These are phyloP conservation scores for Bombus pascuorum DNA, from an alignment of 1,140 invertebrate species.

Conservation along the genomic window DNA sequence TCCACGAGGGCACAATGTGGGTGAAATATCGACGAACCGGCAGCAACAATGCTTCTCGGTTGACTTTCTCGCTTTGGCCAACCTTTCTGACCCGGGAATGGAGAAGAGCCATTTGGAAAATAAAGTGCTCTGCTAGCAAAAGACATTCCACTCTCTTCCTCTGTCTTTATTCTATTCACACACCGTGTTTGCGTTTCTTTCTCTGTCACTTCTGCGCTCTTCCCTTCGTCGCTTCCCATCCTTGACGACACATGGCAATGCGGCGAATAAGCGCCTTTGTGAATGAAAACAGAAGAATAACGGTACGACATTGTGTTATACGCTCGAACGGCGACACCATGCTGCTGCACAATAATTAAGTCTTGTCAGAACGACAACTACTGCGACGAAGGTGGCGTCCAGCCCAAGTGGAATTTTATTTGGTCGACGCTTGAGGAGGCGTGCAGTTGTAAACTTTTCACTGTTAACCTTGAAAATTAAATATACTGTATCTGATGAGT, in stretches of 20 bases:
- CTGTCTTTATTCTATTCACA: neutral
- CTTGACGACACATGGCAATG: conserved; percentile 57
- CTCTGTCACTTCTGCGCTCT: neutral
- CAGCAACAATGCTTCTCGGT: conserved; percentile 42
- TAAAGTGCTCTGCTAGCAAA: conserved; percentile 57
- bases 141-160: conserved; percentile 13
- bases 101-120: conserved; percentile 58
- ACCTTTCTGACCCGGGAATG: conserved; percentile 1
- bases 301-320: conserved; percentile 59
- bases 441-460: neutral
- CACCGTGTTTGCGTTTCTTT: neutral
- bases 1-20: neutral
- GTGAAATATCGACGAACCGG: conserved; percentile 51
- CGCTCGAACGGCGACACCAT: conserved; percentile 39
- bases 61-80: conserved; percentile 45
- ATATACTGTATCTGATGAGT: too few species aligned
- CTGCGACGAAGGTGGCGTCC: neutral
- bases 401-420: neutral
- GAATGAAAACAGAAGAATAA: conserved; percentile 58
- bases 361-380: conserved; percentile 3
- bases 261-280: conserved; percentile 59
- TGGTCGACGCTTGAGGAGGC: neutral
- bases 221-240: conserved; percentile 21
- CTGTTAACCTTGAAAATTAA: too few species aligned
- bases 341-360: conserved; percentile 50